Evolutionary conservation across 2,888 invertebrate genomes (phyloP), one percentile per base, ranked within the genome.

Genomic region (Heliconius erato): DNA sequence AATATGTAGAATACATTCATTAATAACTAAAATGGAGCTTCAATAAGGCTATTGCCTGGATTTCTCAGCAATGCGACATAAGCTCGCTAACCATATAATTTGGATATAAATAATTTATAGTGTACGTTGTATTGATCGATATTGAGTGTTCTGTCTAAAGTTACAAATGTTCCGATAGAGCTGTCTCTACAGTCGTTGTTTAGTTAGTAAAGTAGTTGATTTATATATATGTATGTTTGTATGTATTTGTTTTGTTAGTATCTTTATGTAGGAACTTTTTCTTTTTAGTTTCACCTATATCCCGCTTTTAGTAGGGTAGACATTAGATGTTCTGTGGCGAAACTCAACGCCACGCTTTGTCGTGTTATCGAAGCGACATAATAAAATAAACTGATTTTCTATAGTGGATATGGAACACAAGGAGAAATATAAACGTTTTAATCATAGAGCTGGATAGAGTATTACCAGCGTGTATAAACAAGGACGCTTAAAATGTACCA

Each of bases 21-120:
- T 26, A 1, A 19, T 44, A 16, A 44, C 11, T 14, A 72, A 7
- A 26, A 44, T 72, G 26, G n/a, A 44, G 26, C 26, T 26, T 26
- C 35, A 6, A n/a, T 26, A 44, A 72, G 44, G 44, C 26, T 44
- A 72, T 72, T 3, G 14, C 72, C 26, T 44, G n/a, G 7, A 59
- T 32, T 9, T 76, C 74, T 76, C 59, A 59, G 74, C 74, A 76
- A 35, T 76, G 74, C 74, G 74, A 59, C 59, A 59, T 35, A 32
- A 76, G 35, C 74, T n/a, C n/a, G 32, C 74, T 76, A 44, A 59
- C 74, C 59, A 76, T 59, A 76, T 76, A 59, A 76, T 76, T 76
- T 76, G 59, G 59, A 76, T 35, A 59, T 76, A 76, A 76, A 76
- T 76, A 76, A 76, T 76, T 76, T 76, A 74, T 74, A 76, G 59